phyloP scores from a whole-genome alignment of 2,888 invertebrate species.

The Coleophora flavipennella region DNA sequence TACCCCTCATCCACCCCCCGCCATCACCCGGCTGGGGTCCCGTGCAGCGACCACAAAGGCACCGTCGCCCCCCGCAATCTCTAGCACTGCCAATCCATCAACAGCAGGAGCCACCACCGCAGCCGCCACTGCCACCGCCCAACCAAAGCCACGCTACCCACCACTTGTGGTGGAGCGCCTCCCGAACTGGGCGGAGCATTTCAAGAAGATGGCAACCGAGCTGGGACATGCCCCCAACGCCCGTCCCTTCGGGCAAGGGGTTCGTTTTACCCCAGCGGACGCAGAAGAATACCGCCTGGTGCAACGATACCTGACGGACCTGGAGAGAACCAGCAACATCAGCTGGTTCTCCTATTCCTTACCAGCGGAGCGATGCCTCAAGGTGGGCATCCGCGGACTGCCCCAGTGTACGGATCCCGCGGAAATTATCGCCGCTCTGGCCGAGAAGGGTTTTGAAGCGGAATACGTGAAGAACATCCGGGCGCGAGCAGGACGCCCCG shows the following conservation, averaged over 20 bases:
- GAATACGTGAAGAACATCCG: neutral
- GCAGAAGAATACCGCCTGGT: conserved; percentile 7
- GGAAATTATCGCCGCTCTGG: neutral
- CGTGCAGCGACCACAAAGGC: too few relatives aligned
- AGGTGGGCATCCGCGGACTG: conserved; percentile 7
- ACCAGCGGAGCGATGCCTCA: conserved; percentile 6
- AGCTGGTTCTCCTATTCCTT: conserved; percentile 13
- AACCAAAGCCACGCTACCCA: too few relatives aligned
- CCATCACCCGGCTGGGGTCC: too few relatives aligned
- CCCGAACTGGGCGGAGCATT: too few relatives aligned
- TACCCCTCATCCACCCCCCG: too few relatives aligned
- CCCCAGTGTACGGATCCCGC: neutral
- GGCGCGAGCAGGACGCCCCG: conserved; percentile 5
- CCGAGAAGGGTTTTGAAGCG: neutral
- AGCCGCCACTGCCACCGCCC: too few relatives aligned
- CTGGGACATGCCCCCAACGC: conserved; percentile 3
- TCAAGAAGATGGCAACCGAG: neutral
- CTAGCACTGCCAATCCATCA: too few relatives aligned
- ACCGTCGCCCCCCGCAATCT: too few relatives aligned
- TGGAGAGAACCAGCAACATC: conserved; percentile 2
- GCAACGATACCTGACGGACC: conserved; percentile 4
- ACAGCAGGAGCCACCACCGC: too few relatives aligned
- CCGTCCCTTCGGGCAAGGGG: conserved; percentile 3
- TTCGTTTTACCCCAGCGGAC: conserved; percentile 1
- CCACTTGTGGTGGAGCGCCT: too few relatives aligned